Base-by-base conservation (phyloP, 2,113 vertebrate species). In the Serilophus lunatus region DNA sequence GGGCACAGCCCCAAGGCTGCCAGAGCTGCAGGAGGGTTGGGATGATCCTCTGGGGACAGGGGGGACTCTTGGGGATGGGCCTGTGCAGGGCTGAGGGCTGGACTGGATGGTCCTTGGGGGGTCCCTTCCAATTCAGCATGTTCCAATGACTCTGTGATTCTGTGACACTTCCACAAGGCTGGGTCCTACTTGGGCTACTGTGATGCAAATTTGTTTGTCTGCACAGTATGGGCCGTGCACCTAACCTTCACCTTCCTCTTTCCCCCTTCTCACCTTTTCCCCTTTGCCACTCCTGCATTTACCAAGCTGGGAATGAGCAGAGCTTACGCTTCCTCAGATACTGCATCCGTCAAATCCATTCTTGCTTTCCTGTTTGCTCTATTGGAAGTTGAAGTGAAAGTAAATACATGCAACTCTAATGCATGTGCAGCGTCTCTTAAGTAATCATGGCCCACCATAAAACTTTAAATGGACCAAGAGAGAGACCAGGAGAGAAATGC, bases 391-490 rank as follows among this genome's bases (percentile, higher is more conserved):
- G 80, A 93, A 83, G 65, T 89, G 60, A 70, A 90, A 86, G 33
- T 38, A 87, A 94, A 89, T 22, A 63, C 25, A 3, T 92, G 74
- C 29, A 35, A 31, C 45, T 56, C 26, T n/a, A 18, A 16, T 33
- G 18, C 26, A 33, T 7, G 36, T 47, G 60, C 35, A 77, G 59
- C 0, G 0, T n/a, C 42, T 89, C 68, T 95, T 75, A 36, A 85
- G 88, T 85, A 87, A 86, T n/a, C 12, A 0, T 71, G 82, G 86
- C 74, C 86, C 5, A 10, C 40, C 75, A 87, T 94, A 92, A 96
- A 96, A 97, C 96, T 96, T 96, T 71, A 96, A 88, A 97, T 86
- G 65, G 45, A 29, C 51, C 25, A 26, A 71, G 94, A 97, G 89
- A 92, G 96, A 95, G 96, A 28, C n/a, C 95, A 96, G 94, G 80